Evolutionary conservation across 2,797 vertebrate species (phyloP), one percentile per base, ranked within the genome.

Genomic region (Merluccius polli): DNA sequence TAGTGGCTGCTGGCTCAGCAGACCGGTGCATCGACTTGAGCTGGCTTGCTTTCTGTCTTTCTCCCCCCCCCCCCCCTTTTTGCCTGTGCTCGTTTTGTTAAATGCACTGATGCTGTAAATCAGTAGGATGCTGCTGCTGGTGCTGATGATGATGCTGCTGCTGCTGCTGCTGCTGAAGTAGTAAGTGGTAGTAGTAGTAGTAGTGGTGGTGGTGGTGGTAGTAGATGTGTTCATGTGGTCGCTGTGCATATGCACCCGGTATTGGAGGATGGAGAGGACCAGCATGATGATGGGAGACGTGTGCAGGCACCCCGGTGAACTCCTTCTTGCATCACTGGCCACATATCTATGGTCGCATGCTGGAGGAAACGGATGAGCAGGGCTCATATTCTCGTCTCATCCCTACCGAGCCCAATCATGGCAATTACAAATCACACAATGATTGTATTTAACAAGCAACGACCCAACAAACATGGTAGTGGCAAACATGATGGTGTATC

Each of bases 1-100:
- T 84, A 84, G 80, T 77, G 75, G 63, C 77, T 76, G 75, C 65
- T 86, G 81, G 86, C 80, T 91, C 92, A 92, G 89, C 91, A 88
- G 80, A 83, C 81, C 31, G 75, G 83, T 81, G 84, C 78, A 85
- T 84, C 78, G 83, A 82, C 59, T 65, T 27, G 0, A 27, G 59
- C 59, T 65, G n/a, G n/a, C n/a, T n/a, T n/a, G n/a, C n/a, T n/a
- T n/a, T n/a, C n/a, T n/a, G n/a, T n/a, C n/a, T n/a, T n/a, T n/a
- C n/a, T n/a, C n/a, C n/a, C n/a, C n/a, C n/a, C n/a, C n/a, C n/a
- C n/a, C n/a, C n/a, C n/a, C n/a, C n/a, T n/a, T n/a, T n/a, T 24
- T 65, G 59, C 59, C 59, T 87, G 85, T 77, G 81, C 68, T 74
- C 68, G 73, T 72, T 86, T 80, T 74, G 32, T 75, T 35, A 27